These are phyloP conservation scores for Pycnonotus jocosus DNA, from an alignment of 2,113 vertebrate genomes.

Conservation along the genomic window DNA sequence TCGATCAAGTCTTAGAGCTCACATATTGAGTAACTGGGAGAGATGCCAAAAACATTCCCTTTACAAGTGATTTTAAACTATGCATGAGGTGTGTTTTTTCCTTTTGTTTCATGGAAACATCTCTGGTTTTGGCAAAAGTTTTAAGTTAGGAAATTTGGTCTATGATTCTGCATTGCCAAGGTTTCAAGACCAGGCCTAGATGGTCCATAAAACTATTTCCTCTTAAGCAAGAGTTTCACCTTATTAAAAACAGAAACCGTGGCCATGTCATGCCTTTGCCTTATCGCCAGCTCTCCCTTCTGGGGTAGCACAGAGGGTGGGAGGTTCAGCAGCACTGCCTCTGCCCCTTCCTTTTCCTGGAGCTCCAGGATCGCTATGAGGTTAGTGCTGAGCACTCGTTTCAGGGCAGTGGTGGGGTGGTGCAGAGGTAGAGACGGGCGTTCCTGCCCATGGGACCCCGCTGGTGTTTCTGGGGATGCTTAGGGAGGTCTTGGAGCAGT, in stretches of 20 bases:
- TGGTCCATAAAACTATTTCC: slow-evolving; percentile 49
- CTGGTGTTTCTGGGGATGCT: not conserved
- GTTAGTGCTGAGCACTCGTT: not conserved
- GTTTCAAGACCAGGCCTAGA: slow-evolving; percentile 33
- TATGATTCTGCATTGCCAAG: slow-evolving; percentile 18
- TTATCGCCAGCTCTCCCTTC: not conserved
- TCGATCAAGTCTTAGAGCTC: slow-evolving; percentile 38
- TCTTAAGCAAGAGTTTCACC: not conserved
- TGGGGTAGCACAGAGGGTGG: not conserved
- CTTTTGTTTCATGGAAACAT: slow-evolving; percentile 65
- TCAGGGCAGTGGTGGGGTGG: not conserved
- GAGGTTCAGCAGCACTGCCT: not conserved
- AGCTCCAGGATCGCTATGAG: not conserved
- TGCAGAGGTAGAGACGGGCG: not conserved
- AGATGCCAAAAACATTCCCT: slow-evolving; percentile 38
- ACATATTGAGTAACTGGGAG: slow-evolving; percentile 58
- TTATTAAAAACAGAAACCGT: not conserved
- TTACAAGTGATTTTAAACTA: slow-evolving; percentile 53
- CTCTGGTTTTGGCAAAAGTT: slow-evolving; percentile 45
- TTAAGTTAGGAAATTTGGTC: slow-evolving; percentile 55
- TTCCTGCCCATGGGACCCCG: not conserved
- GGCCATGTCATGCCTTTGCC: not conserved
- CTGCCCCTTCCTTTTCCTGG: not conserved
- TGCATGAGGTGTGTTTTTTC: slow-evolving; percentile 21
- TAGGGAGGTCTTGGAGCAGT: not conserved